Evolutionary conservation across 2,113 vertebrate genomes (phyloP), one percentile per base, ranked within the genome.

Genomic region (Lophura nycthemera): DNA sequence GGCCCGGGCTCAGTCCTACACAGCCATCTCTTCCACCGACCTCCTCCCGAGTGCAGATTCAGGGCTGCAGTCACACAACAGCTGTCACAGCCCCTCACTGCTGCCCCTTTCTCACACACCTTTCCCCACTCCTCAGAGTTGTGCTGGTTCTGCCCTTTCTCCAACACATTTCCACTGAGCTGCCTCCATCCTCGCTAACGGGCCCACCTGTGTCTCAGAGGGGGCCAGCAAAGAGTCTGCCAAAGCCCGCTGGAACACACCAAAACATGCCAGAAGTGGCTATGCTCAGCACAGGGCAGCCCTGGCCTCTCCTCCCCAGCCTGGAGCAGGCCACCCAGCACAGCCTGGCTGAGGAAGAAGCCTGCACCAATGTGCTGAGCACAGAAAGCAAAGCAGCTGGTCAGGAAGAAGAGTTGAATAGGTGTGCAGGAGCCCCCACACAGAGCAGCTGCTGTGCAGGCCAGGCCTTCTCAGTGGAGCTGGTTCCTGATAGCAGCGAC

Each of bases 341-440:
- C 9, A 30, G 48, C 14, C 8, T 4, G 5, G 29, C 6, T 40
- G 6, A 8, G 54, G 42, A 63, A 42, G 59, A 4, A 7, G n/a
- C 6, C 19, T 1, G 9, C 16, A 9, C 42, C 3, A 11, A 7
- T 48, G 65, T 60, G 18, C 43, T 36, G 56, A 56, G 34, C 43
- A 8, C 0, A 4, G 32, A 5, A 1, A 29, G 80, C 43, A 24
- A 64, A 24, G 70, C 47, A 4, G 0, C n/a, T 0, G 8, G 16
- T 48, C 8, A 30, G 72, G 36, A 56, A 43, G 38, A 3, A 40
- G 29, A 42, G 59, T 19, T 34, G n/a, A 32, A 24, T 50, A 1
- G 54, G 21, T 12, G 14, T 13, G 22, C 2, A 1, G 0, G 2
- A 56, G 24, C 38, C 34, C 30, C 42, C 34, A 3, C 2, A 0